Percentiles rank a stretch among this genome's conserved stretches.
These are phyloP conservation scores for Dynastes tityus DNA, from an alignment of 2,888 invertebrate species.

Conservation along the genomic window DNA sequence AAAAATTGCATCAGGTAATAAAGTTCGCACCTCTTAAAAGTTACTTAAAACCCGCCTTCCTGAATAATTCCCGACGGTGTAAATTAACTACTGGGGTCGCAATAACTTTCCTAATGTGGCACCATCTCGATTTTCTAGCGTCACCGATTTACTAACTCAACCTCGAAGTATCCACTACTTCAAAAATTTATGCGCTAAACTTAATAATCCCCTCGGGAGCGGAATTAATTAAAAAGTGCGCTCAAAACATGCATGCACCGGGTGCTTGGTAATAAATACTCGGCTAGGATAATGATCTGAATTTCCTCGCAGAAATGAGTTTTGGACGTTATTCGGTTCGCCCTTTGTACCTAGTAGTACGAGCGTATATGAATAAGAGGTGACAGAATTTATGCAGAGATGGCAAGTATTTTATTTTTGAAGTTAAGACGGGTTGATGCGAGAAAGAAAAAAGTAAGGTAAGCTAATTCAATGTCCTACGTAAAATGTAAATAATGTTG, in stretches of 20 bases:
- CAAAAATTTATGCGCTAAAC: slow-evolving; percentile 1
- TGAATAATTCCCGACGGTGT: neutral
- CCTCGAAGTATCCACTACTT: neutral
- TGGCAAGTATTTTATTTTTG: no score
- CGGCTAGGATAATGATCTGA: neutral
- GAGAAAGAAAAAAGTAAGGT: no score
- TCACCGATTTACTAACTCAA: neutral
- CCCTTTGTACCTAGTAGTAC: no score
- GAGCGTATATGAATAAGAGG: no score
- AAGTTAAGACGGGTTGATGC: no score
- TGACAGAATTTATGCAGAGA: no score
- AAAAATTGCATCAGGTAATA: neutral
- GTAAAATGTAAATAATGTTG: no score
- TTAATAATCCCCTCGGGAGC: neutral
- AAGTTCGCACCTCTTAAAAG: neutral
- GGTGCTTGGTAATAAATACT: neutral
- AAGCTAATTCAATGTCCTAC: no score
- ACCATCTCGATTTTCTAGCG: neutral
- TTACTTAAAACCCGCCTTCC: neutral
- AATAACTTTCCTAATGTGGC: neutral
- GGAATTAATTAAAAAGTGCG: slow-evolving; percentile 13
- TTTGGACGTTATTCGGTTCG: no score
- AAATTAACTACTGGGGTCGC: neutral
- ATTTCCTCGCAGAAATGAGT: neutral
- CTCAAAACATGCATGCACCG: neutral